Evolutionary conservation across 1,140 invertebrate species (phyloP).

Genomic region (Drosophila eugracilis): DNA sequence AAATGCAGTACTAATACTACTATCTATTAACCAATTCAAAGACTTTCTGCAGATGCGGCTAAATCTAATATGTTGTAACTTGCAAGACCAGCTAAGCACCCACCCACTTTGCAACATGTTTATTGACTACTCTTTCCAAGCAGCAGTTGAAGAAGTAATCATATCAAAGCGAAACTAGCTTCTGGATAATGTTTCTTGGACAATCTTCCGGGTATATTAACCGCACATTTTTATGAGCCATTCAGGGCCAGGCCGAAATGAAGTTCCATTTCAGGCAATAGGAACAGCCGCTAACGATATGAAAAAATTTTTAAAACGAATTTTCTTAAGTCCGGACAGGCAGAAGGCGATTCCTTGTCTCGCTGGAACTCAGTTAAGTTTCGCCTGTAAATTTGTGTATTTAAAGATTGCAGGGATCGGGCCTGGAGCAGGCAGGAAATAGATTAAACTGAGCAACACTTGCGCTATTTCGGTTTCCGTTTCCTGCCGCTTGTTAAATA

Average conservation of each 20-base stretch:
- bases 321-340: constrained; percentile 24
- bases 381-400: constrained; percentile 58
- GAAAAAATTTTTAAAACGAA: constrained; percentile 24
- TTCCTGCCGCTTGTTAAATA: constrained; percentile 69
- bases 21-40: no score
- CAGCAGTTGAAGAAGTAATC: constrained; percentile 3
- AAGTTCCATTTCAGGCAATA: constrained; percentile 23
- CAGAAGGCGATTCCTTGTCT: constrained; percentile 40
- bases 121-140: background rate
- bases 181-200: constrained; percentile 4
- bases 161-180: background rate
- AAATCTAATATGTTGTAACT: background rate
- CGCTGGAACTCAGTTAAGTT: constrained; percentile 62
- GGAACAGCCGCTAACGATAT: background rate
- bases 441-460: constrained; percentile 75
- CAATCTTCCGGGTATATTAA: constrained; percentile 14
- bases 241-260: constrained; percentile 15
- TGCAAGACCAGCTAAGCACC: background rate
- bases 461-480: constrained; percentile 62
- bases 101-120: background rate
- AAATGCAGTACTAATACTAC: no score
- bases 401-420: constrained; percentile 53
- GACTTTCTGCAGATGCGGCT: background rate
- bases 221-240: constrained; percentile 13
- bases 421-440: constrained; percentile 56